These are phyloP conservation scores for Ictidomys tridecemlineatus DNA, from an alignment of 2,113 vertebrate genomes.

Conservation along the genomic window DNA sequence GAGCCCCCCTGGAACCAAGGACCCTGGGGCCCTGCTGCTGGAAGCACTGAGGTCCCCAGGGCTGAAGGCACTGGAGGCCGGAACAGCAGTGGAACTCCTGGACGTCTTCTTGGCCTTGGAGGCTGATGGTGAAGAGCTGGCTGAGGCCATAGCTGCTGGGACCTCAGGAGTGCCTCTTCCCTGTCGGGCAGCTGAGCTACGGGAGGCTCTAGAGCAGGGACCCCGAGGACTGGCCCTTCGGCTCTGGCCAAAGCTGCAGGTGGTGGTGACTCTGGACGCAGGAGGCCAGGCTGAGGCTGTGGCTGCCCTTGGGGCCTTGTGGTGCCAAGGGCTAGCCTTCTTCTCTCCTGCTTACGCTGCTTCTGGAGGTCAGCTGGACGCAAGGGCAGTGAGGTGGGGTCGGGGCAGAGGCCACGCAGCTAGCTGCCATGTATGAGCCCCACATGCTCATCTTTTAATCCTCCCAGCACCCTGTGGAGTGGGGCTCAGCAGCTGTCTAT, in stretches of 20 bases:
- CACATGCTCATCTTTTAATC: not conserved
- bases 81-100: conserved; percentile 89
- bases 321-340: conserved; percentile 92
- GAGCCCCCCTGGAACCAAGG: conserved; percentile 81
- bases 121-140: conserved; percentile 88
- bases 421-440: not conserved
- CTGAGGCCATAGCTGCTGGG: conserved; percentile 89
- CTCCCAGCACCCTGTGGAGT: not conserved
- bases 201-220: conserved; percentile 86
- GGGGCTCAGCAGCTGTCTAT: not conserved
- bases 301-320: conserved; percentile 88
- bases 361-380: conserved; percentile 90
- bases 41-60: conserved; percentile 89
- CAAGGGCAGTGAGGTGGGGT: not conserved
- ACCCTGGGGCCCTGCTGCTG: conserved; percentile 88
- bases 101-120: conserved; percentile 89
- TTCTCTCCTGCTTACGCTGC: conserved; percentile 93
- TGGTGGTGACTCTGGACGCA: conserved; percentile 91
- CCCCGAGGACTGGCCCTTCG: conserved; percentile 91
- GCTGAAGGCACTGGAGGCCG: conserved; percentile 91
- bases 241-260: conserved; percentile 93
- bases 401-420: not conserved
- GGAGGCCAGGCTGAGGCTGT: conserved; percentile 83
- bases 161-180: conserved; percentile 85
- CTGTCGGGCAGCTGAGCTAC: conserved; percentile 88